A percentile compares a stretch with the other conserved stretches of the same genome.
Evolutionary conservation across 2,797 vertebrate genomes (phyloP).

Genomic region (Balearica regulorum): DNA sequence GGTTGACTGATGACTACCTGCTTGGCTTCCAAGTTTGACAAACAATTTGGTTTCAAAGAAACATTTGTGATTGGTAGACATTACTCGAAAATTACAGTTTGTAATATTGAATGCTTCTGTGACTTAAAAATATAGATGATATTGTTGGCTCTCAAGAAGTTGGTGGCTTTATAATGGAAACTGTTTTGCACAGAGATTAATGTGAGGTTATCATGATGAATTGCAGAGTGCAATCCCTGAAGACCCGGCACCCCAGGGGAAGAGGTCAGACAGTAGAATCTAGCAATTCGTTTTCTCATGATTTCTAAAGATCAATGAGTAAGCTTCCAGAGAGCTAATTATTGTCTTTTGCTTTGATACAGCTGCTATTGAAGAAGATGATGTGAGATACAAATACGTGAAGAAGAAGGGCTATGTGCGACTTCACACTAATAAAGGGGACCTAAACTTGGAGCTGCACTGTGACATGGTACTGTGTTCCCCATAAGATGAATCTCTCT

Average conservation of each 20-base stretch:
- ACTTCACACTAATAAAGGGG: slow-evolving; percentile 91
- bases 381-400: slow-evolving; percentile 90
- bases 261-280: neutral
- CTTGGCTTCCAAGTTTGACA: slow-evolving; percentile 5
- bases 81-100: slow-evolving; percentile 26
- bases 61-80: neutral
- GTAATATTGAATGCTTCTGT: neutral
- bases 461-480: slow-evolving; percentile 86
- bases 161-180: neutral
- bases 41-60: neutral
- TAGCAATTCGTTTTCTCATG: neutral
- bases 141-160: neutral
- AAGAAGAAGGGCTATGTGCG: slow-evolving; percentile 97
- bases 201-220: neutral
- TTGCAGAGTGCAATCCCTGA: neutral
- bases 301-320: neutral
- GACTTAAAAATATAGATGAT: neutral
- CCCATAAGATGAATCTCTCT: neutral
- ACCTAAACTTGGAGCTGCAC: slow-evolving; percentile 92
- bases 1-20: slow-evolving; percentile 31
- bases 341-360: neutral
- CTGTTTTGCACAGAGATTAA: neutral
- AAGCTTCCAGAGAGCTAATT: neutral
- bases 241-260: neutral
- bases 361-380: slow-evolving; percentile 92